Evolutionary conservation across 2,797 vertebrate species (phyloP), one percentile per base, ranked within the genome.

Genomic region (Acanthurus leucopareius): DNA sequence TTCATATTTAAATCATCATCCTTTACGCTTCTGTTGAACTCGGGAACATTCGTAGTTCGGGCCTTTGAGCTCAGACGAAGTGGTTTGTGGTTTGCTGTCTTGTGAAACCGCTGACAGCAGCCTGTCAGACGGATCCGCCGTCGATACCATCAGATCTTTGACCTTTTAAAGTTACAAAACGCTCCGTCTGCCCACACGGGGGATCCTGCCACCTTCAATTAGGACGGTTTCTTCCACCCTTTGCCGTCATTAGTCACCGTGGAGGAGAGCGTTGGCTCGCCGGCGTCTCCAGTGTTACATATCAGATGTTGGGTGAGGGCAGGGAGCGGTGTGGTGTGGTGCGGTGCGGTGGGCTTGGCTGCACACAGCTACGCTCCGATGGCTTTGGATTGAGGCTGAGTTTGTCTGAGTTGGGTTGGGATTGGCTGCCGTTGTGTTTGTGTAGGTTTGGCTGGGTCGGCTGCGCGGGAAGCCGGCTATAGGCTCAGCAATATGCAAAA

Each of bases 381-480:
- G 88, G 86, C 22, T 91, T 85, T 90, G 91, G 89, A 90, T 81
- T 32, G 82, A 87, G 87, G 28, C 81, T 45, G 70, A 75, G 90
- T 85, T 90, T 86, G 90, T 90, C 84, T 90, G 89, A 71, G 79
- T 69, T 3, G 32, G 32, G 32, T 35, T 35, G 32, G 32, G 88
- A 84, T 91, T 93, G 92, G 91, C 91, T 69, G 87, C 81, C 77
- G 59, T 59, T 2, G 77, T 93, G 91, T 93, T 93, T 93, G 89
- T 88, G 86, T 86, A 88, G 91, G 92, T 91, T 87, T 91, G 89
- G 90, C 80, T 17, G 45, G 66, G 77, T 1, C 0, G 65, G 75
- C 65, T 10, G 69, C 66, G 62, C 20, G 79, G 56, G 76, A 65
- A 35, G 79, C 75, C 6, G 89, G 82, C 82, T 85, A 80, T 73